Evolutionary conservation across 2,797 vertebrate species (phyloP).

Genomic region (Gymnopithys bicolor): DNA sequence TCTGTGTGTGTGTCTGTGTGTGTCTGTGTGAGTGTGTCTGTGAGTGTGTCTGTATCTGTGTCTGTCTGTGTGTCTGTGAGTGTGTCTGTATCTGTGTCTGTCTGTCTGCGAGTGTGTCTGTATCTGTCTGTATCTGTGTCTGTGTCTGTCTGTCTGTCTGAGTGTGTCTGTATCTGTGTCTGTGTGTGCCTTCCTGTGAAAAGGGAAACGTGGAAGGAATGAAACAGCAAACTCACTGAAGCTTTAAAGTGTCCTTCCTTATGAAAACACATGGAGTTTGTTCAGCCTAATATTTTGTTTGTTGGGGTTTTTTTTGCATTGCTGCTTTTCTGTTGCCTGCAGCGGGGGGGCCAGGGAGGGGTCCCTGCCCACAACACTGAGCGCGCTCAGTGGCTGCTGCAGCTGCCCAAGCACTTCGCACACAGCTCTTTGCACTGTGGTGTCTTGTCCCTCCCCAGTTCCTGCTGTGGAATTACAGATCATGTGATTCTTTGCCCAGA

Average conservation of each 20-base stretch:
- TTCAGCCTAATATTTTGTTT: not conserved
- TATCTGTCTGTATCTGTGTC: no score
- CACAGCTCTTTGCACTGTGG: not conserved
- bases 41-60: no score
- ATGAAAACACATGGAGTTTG: not conserved
- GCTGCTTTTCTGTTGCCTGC: not conserved
- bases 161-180: not conserved
- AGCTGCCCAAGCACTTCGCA: not conserved
- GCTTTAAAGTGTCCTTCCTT: constrained; percentile 76
- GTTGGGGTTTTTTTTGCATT: not conserved
- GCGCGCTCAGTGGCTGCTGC: not conserved
- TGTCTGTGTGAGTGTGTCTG: no score
- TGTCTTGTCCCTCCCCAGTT: not conserved
- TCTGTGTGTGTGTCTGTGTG: no score
- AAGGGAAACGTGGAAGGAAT: constrained; percentile 12
- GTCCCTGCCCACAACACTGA: not conserved
- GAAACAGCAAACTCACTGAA: constrained; percentile 17
- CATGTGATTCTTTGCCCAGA: not conserved
- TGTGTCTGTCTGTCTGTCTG: no score
- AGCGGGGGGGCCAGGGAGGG: not conserved
- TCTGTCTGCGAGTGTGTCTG: no score
- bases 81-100: no score
- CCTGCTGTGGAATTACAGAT: not conserved
- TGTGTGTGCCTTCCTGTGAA: constrained; percentile 24
- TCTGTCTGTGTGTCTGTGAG: no score